Conservation (phyloP, 2,888 invertebrate species). For the Dicycla oo region DNA sequence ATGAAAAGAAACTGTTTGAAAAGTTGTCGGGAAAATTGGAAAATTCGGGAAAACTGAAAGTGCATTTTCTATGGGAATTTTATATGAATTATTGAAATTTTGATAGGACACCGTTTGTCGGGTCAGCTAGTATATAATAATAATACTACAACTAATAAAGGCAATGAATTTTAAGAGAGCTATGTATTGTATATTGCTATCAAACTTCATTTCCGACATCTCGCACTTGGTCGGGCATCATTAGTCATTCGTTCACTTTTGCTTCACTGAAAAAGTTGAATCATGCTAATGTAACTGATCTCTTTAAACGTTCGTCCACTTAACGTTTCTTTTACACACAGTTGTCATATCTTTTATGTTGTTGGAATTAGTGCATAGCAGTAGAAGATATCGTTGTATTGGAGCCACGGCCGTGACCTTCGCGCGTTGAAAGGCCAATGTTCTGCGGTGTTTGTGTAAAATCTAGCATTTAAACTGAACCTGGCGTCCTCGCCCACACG, state of each 20-base stretch:
- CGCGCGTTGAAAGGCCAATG: conserved; percentile 79
- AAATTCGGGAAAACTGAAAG: too few relatives aligned
- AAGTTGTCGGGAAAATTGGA: too few relatives aligned
- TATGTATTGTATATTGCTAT: conserved; percentile 3
- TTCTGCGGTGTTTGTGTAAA: conserved; percentile 74
- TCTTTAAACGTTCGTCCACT: conserved; percentile 4
- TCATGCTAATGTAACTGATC: conserved; percentile 30
- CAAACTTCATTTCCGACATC: conserved; percentile 8
- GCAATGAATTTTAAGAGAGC: conserved; percentile 1
- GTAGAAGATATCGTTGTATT: conserved; percentile 44
- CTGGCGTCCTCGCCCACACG: conserved; percentile 73
- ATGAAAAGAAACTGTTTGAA: too few relatives aligned
- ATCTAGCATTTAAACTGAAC: conserved; percentile 71
- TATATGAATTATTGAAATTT: too few relatives aligned
- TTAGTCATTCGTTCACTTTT: conserved; percentile 45
- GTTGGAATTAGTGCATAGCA: conserved; percentile 27
- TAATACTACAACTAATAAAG: background rate
- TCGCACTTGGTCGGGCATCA: background rate
- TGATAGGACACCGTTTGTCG: too few relatives aligned
- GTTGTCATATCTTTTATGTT: background rate
- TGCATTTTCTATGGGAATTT: too few relatives aligned
- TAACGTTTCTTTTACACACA: conserved; percentile 1
- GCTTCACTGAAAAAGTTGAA: conserved; percentile 41
- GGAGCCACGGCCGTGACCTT: conserved; percentile 74
- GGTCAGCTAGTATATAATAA: too few relatives aligned